Base-by-base conservation (phyloP, 2,797 vertebrate species). In the Mus minutoides region DNA sequence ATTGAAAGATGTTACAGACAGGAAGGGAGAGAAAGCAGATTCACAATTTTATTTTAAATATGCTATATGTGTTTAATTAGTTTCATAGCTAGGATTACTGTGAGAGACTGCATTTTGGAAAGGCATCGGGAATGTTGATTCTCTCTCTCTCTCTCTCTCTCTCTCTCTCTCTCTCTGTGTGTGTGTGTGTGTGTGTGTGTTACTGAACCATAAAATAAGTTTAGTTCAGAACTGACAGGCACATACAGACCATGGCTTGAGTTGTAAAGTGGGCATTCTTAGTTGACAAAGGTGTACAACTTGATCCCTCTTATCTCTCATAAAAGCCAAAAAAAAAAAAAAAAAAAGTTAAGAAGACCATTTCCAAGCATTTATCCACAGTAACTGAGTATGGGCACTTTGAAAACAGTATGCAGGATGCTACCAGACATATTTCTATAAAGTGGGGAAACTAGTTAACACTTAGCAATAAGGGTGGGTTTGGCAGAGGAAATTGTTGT, bases 11-110 rank as follows among this genome's bases (percentile, higher is more conserved):
- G 75, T 86, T 86, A 94, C 4, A 96, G 6, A 34, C 67, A 90
- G 90, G 4, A 86, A 6, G 92, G 93, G 79, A 97, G 80, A 90
- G 71, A 58, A 95, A 97, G 94, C 91, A 96, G 6, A 1, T 26
- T 0, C 88, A 31, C 56, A 91, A 92, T 87, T 97, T 97, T 94
- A 97, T 73, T 94, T 95, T 94, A 98, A 96, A 97, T 94, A 97
- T 69, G 69, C 56, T 92, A 22, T 83, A 86, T 75, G 5, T 60
- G 86, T 12, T 69, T 75, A 95, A 91, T 97, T 96, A 92, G 95
- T 69, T 95, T 95, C 37, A 34, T 96, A 97, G 91, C 8, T 97
- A 86, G 77, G 86, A 97, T 73, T 77, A 88, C 26, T 95, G 89
- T 79, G 71, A 97, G 92, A 88, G 62, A 79, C 6, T 90, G 1